Evolutionary conservation across 2,888 invertebrate genomes (phyloP).

Genomic region (Conchocele bisecta): DNA sequence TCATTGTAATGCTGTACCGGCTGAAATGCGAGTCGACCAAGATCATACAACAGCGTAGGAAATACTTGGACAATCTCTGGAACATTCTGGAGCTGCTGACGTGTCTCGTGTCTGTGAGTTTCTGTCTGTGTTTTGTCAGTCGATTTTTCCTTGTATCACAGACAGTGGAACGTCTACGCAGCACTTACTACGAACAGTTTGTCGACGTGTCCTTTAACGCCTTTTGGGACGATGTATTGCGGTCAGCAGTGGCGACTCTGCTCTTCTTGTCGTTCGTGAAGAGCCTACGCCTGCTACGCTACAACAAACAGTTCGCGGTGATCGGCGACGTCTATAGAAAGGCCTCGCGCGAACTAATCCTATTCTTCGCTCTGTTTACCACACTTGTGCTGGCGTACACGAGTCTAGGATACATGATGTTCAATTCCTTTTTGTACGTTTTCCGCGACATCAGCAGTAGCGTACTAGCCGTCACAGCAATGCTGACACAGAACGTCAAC

Average conservation of each 20-base stretch:
- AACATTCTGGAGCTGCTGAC: slow-evolving; percentile 71
- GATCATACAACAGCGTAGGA: slow-evolving; percentile 59
- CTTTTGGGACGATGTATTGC: slow-evolving; percentile 79
- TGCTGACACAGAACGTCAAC: slow-evolving; percentile 64
- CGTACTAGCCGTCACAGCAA: slow-evolving; percentile 69
- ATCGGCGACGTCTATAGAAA: slow-evolving; percentile 75
- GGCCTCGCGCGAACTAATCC: slow-evolving; percentile 71
- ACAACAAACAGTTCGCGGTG: slow-evolving; percentile 73
- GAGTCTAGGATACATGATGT: slow-evolving; percentile 74
- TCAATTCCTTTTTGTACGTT: slow-evolving; percentile 67
- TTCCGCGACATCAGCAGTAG: slow-evolving; percentile 72
- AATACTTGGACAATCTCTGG: slow-evolving; percentile 76
- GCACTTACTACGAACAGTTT: slow-evolving; percentile 78
- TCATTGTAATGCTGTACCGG: slow-evolving; percentile 73
- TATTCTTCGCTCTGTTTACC: slow-evolving; percentile 71
- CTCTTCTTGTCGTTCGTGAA: slow-evolving; percentile 73
- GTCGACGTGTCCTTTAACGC: slow-evolving; percentile 77
- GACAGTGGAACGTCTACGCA: slow-evolving; percentile 73
- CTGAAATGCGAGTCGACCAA: slow-evolving; percentile 64
- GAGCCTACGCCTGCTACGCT: slow-evolving; percentile 72
- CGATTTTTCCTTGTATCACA: slow-evolving; percentile 77
- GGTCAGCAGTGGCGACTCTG: slow-evolving; percentile 69
- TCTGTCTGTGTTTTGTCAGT: slow-evolving; percentile 76
- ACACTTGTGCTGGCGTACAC: slow-evolving; percentile 74
- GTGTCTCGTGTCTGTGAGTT: slow-evolving; percentile 62